A percentile compares a stretch with the other conserved stretches of the same genome.
Evolutionary conservation across 2,888 invertebrate species (phyloP).

Genomic region (Orgyia antiqua): DNA sequence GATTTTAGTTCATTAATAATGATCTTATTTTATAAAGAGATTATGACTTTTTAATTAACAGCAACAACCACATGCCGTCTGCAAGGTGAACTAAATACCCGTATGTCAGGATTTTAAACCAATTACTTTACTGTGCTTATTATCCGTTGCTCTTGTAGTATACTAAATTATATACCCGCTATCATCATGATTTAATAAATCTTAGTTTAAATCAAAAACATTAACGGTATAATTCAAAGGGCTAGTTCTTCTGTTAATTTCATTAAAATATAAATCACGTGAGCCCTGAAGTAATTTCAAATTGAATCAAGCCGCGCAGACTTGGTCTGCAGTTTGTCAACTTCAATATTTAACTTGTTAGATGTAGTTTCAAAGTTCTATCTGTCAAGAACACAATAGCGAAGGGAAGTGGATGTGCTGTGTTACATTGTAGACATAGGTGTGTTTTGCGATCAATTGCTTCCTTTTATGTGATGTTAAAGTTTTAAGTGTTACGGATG

Average conservation of each 20-base stretch:
- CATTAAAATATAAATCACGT: conserved; percentile 34
- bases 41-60: too few relatives aligned
- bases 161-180: conserved; percentile 25
- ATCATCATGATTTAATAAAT: conserved; percentile 21
- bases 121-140: conserved; percentile 36
- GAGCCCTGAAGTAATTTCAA: conserved; percentile 33
- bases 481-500: conserved; percentile 28
- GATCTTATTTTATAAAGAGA: too few relatives aligned
- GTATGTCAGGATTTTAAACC: conserved; percentile 16
- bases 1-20: too few relatives aligned
- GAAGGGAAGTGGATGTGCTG: conserved; percentile 23
- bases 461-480: conserved; percentile 25
- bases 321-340: conserved; percentile 58
- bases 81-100: not conserved
- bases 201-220: conserved; percentile 16
- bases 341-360: conserved; percentile 63
- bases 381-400: conserved; percentile 50
- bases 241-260: conserved; percentile 33
- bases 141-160: conserved; percentile 23
- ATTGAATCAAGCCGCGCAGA: conserved; percentile 39
- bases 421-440: conserved; percentile 24
- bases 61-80: too few relatives aligned
- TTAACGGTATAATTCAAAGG: conserved; percentile 11
- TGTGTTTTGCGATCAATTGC: conserved; percentile 33
- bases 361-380: conserved; percentile 46